Evolutionary conservation across 2,888 invertebrate genomes (phyloP).

Genomic region (Epistrophella euchroma): DNA sequence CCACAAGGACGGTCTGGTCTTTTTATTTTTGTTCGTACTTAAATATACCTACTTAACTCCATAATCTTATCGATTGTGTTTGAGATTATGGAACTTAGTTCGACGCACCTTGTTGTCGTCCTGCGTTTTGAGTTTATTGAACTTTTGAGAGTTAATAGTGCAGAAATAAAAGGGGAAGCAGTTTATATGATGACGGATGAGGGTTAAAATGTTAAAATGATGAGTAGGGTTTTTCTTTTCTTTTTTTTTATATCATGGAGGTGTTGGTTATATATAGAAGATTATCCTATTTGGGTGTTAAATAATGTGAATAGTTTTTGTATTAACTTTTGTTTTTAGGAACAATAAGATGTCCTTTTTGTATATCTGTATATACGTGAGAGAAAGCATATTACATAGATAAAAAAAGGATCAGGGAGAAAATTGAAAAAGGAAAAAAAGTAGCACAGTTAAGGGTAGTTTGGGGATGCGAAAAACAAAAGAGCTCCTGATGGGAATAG

Average conservation of each 20-base stretch:
- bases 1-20: conserved; percentile 30
- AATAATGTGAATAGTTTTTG: conserved; percentile 55
- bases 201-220: conserved; percentile 10
- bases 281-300: conserved; percentile 58
- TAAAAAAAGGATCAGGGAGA: conserved; percentile 27
- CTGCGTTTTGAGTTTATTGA: conserved; percentile 68
- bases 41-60: conserved; percentile 55
- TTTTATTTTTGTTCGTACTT: conserved; percentile 41
- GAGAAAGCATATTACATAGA: conserved; percentile 23
- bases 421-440: conserved; percentile 1
- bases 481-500: conserved; percentile 20
- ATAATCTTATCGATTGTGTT: conserved; percentile 71
- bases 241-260: not conserved
- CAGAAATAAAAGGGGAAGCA: conserved; percentile 19
- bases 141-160: conserved; percentile 39
- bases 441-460: conserved; percentile 3
- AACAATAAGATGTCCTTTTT: conserved; percentile 6
- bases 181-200: not conserved
- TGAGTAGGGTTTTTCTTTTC: not conserved
- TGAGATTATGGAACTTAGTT: conserved; percentile 52
- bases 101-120: conserved; percentile 33
- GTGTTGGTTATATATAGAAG: conserved; percentile 57
- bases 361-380: not conserved
- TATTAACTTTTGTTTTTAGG: conserved; percentile 3
- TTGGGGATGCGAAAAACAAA: conserved; percentile 16